Percentiles rank a stretch among this genome's conserved stretches.
These are phyloP conservation scores for Prunella fulvescens DNA, from an alignment of 2,113 vertebrate species.

Conservation along the genomic window DNA sequence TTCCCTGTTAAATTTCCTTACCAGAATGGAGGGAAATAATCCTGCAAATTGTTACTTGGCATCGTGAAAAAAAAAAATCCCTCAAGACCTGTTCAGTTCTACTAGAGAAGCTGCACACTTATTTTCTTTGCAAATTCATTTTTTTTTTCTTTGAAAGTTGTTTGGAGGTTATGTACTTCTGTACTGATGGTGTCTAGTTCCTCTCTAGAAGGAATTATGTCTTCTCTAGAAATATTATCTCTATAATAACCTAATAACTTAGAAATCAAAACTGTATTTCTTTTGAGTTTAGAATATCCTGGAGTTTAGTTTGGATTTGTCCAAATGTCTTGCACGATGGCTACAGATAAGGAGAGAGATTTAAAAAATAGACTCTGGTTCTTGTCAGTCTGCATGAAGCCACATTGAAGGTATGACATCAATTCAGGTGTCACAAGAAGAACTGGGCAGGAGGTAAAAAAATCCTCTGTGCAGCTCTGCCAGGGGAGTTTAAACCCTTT, in stretches of 20 bases:
- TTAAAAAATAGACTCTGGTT: neutral
- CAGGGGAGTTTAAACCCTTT: neutral
- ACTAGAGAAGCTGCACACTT: neutral
- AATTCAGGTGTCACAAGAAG: neutral
- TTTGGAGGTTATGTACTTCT: neutral
- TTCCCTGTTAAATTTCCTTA: neutral
- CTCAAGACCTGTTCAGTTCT: neutral
- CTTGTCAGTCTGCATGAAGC: neutral
- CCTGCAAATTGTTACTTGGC: neutral
- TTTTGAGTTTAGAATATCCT: neutral
- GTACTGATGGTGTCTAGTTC: neutral
- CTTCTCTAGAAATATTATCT: too few species aligned
- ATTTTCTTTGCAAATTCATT: rapidly evolving
- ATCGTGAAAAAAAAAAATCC: neutral
- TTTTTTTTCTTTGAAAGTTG: neutral
- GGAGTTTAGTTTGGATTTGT: neutral
- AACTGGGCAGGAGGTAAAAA: neutral
- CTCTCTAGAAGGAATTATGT: too few species aligned
- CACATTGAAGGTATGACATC: neutral
- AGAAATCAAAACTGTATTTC: neutral
- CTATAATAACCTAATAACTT: neutral
- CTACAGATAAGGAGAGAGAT: neutral
- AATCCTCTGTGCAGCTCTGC: neutral
- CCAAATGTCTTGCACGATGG: neutral
- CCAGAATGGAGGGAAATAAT: neutral